phyloP scores from a whole-genome alignment of 2,888 invertebrate species.

The Stenichneumon culpator region DNA sequence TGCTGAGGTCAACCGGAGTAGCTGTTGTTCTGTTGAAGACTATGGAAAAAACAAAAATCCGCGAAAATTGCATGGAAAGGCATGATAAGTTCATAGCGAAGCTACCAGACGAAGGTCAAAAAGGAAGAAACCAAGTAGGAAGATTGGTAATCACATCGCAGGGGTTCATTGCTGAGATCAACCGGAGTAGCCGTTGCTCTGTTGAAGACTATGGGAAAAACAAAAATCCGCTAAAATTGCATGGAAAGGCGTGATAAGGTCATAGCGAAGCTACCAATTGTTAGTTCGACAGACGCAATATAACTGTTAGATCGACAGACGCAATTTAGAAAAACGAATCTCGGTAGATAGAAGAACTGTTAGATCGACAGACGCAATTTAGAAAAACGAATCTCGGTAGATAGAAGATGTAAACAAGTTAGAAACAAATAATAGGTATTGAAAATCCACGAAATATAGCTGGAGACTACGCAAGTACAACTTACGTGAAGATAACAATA shows the following conservation, averaged over 20 bases:
- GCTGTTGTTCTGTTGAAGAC: too few relatives aligned
- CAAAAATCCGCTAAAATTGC: neutral
- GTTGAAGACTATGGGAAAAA: slow-evolving; percentile 69
- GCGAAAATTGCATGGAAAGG: too few relatives aligned
- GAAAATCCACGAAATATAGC: neutral
- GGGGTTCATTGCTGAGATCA: slow-evolving; percentile 80
- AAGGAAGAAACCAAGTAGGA: too few relatives aligned
- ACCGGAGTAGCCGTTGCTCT: slow-evolving; percentile 80
- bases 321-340: neutral
- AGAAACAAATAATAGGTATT: neutral
- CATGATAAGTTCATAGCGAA: too few relatives aligned
- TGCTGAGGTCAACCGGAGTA: neutral
- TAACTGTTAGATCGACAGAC: neutral
- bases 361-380: neutral
- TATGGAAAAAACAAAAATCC: too few relatives aligned
- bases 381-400: neutral
- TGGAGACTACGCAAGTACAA: neutral
- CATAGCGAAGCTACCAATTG: neutral
- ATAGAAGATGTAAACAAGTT: neutral
- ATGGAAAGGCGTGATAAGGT: neutral
- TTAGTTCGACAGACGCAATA: too few relatives aligned
- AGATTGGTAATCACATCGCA: too few relatives aligned
- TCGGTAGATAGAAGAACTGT: neutral
- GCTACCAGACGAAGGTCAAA: too few relatives aligned
- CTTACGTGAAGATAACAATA: neutral